Percentiles rank a stretch among this genome's conserved stretches.
Conservation (phyloP, 1,140 invertebrate genomes). For the Holcopasites calliopsidis region DNA sequence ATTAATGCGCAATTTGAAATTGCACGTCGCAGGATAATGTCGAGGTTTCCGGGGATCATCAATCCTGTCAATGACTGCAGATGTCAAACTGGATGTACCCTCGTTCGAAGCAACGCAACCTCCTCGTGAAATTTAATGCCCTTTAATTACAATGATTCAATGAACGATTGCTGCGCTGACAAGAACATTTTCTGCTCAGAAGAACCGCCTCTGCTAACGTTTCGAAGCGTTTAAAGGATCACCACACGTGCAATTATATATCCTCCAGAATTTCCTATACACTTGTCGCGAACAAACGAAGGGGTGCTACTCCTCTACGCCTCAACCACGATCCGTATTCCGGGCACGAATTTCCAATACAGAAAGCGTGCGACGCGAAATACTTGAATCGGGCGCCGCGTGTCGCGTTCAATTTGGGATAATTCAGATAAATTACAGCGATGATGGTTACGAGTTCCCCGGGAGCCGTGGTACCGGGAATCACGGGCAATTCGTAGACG, state of each 20-base stretch:
- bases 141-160: slow-evolving; percentile 47
- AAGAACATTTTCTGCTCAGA: slow-evolving; percentile 22
- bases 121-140: slow-evolving; percentile 58
- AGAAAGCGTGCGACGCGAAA: background rate
- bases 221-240: background rate
- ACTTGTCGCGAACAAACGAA: too few relatives aligned
- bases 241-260: background rate
- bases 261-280: too few relatives aligned
- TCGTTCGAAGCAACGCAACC: slow-evolving; percentile 29
- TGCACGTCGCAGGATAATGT: slow-evolving; percentile 19
- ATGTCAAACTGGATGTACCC: slow-evolving; percentile 4
- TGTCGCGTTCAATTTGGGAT: slow-evolving; percentile 9
- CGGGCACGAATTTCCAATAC: background rate
- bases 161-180: slow-evolving; percentile 32
- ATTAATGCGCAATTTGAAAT: slow-evolving; percentile 22
- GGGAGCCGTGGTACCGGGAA: background rate
- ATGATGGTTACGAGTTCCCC: slow-evolving; percentile 8
- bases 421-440: slow-evolving; percentile 12
- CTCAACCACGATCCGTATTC: background rate
- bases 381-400: slow-evolving; percentile 5
- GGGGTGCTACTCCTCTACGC: too few relatives aligned
- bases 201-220: background rate
- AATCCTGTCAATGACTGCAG: slow-evolving; percentile 6
- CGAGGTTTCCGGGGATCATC: slow-evolving; percentile 12
- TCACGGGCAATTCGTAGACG: slow-evolving; percentile 21